Percentiles rank a stretch among this genome's conserved stretches.
phyloP scores from a whole-genome alignment of 2,888 invertebrate genomes.

The Apeira syringaria region DNA sequence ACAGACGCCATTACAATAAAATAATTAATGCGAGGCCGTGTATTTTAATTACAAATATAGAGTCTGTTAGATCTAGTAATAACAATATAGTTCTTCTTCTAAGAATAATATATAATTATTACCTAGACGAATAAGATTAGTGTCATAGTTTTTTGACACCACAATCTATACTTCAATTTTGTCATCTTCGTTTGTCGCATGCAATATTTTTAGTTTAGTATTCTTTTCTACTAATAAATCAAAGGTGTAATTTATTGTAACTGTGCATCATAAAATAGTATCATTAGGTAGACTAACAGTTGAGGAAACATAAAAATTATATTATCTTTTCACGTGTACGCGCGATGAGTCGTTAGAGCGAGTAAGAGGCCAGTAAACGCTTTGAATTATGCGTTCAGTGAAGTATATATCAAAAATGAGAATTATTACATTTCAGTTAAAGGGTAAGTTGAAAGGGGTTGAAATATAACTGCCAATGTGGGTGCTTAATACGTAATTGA shows the following conservation, averaged over 20 bases:
- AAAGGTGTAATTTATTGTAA: conserved; percentile 69
- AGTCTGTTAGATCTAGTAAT: too few relatives aligned
- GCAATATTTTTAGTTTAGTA: conserved; percentile 32
- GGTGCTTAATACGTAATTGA: too few relatives aligned
- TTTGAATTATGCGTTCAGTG: conserved; percentile 38
- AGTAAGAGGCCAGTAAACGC: conserved; percentile 44
- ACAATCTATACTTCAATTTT: conserved; percentile 6
- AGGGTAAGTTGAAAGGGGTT: not conserved
- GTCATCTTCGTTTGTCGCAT: conserved; percentile 22
- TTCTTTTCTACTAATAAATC: conserved; percentile 58
- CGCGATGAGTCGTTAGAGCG: conserved; percentile 53
- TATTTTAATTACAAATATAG: too few relatives aligned
- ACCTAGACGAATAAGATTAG: too few relatives aligned
- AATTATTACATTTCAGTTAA: conserved; percentile 13
- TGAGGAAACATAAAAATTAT: conserved; percentile 75
- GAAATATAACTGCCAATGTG: too few relatives aligned
- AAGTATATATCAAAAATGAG: conserved; percentile 20
- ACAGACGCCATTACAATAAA: too few relatives aligned
- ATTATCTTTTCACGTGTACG: conserved; percentile 73
- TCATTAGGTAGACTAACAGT: conserved; percentile 51
- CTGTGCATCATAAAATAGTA: conserved; percentile 63
- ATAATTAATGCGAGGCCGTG: too few relatives aligned
- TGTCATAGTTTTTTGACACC: too few relatives aligned
- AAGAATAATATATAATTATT: too few relatives aligned
- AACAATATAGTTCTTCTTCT: too few relatives aligned